These are phyloP conservation scores for Gymnocheta viridis DNA, from an alignment of 2,888 invertebrate genomes.

Conservation along the genomic window DNA sequence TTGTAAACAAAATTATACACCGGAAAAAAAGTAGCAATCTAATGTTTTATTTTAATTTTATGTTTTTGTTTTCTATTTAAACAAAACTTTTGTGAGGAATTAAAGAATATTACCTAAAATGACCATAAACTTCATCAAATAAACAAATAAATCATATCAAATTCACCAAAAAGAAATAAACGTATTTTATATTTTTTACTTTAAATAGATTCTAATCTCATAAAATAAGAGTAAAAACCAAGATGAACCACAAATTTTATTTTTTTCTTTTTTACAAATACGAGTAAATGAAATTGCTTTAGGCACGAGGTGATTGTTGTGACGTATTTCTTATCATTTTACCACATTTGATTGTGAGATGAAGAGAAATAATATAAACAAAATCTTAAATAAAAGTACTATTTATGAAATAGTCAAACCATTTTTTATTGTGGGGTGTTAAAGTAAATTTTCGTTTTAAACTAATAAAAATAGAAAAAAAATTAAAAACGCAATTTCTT, in stretches of 20 bases:
- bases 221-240: neutral
- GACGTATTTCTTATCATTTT: slow-evolving; percentile 41
- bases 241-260: slow-evolving; percentile 30
- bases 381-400: neutral
- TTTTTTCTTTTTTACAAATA: neutral
- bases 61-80: neutral
- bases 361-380: neutral
- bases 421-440: neutral
- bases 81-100: neutral
- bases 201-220: neutral
- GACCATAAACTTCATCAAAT: neutral
- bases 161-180: neutral
- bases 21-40: neutral
- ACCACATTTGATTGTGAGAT: slow-evolving; percentile 5
- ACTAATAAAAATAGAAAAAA: neutral
- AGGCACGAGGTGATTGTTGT: slow-evolving; percentile 1
- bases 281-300: neutral
- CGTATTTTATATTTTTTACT: neutral
- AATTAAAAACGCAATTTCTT: neutral
- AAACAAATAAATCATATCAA: neutral
- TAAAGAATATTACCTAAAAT: neutral
- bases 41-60: neutral
- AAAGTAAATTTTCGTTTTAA: neutral
- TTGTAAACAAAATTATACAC: slow-evolving; percentile 15
- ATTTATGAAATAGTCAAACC: neutral